phyloP scores from a whole-genome alignment of 2,888 invertebrate genomes.

The Tortrix viridana region DNA sequence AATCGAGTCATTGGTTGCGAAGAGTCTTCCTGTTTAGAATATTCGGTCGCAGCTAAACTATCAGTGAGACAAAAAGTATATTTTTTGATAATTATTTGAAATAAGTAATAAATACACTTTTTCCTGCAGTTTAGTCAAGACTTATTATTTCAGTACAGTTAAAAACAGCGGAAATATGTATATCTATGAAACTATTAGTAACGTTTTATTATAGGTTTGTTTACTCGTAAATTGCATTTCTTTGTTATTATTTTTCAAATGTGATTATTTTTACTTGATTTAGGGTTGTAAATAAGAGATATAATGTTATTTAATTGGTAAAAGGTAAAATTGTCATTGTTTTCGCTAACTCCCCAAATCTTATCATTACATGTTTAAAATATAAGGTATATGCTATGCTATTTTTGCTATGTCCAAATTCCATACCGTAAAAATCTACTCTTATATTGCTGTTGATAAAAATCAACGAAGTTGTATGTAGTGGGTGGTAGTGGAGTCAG shows the following conservation, averaged over 20 bases:
- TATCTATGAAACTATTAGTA: too few species aligned
- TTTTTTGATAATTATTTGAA: too few species aligned
- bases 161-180: too few species aligned
- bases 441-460: slow-evolving; percentile 5
- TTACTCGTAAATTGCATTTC: too few species aligned
- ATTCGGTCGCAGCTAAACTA: too few species aligned
- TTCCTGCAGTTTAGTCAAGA: too few species aligned
- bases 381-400: slow-evolving; percentile 12
- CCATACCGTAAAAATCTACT: background rate
- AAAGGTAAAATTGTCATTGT: background rate
- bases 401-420: slow-evolving; percentile 31
- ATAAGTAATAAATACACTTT: too few species aligned
- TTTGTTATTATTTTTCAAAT: background rate
- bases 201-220: too few species aligned
- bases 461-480: slow-evolving; percentile 11
- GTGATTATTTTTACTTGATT: background rate
- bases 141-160: too few species aligned
- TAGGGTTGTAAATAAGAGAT: background rate
- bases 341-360: background rate
- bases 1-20: too few species aligned
- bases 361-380: slow-evolving; percentile 9
- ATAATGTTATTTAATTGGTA: background rate
- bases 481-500: background rate
- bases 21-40: too few species aligned
- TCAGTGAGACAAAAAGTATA: too few species aligned